These are phyloP conservation scores for Varecia variegata DNA, from an alignment of 2,797 vertebrate genomes.

Conservation along the genomic window DNA sequence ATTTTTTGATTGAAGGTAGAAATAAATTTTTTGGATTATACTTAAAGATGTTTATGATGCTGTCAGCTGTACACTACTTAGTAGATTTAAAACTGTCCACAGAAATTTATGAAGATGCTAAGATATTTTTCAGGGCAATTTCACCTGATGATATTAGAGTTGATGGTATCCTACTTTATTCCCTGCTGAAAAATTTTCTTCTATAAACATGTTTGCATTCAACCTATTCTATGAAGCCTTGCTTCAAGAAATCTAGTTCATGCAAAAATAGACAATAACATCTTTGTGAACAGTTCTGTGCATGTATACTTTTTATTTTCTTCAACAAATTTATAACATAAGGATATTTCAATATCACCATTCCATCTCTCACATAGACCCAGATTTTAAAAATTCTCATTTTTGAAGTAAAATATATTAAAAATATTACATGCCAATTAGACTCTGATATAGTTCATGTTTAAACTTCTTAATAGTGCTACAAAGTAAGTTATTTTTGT, in stretches of 20 bases:
- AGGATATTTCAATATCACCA: background rate
- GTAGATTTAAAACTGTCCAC: constrained; percentile 2
- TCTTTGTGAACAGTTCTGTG: background rate
- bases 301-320: background rate
- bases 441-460: background rate
- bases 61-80: background rate
- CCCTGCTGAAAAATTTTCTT: background rate
- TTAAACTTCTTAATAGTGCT: background rate
- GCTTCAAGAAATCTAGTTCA: background rate
- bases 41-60: background rate
- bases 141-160: background rate
- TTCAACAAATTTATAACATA: background rate
- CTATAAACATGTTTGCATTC: background rate
- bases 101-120: background rate
- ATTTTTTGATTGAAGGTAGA: background rate
- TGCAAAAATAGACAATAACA: background rate
- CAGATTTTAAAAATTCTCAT: background rate
- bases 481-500: background rate
- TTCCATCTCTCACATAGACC: background rate
- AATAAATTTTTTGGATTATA: background rate
- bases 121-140: background rate
- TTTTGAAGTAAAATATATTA: background rate
- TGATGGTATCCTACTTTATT: background rate
- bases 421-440: background rate
- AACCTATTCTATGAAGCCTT: background rate